Base-by-base conservation (phyloP, 1,140 invertebrate species). In the Trichoplusia ni region DNA sequence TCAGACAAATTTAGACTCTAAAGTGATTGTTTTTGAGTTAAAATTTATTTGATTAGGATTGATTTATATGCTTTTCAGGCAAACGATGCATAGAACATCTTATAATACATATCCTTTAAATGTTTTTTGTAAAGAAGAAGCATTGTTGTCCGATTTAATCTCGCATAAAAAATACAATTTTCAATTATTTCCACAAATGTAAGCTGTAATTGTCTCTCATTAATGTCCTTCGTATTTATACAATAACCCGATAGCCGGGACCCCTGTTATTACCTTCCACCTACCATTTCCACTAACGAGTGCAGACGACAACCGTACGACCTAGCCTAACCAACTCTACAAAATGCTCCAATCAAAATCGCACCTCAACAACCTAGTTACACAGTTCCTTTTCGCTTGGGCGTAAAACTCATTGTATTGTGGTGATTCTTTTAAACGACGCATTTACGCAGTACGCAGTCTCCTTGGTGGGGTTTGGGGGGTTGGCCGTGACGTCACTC, bases 401-500 rank as follows among this genome's bases (percentile, higher is more conserved):
- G 18, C 2, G 14, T 9, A 1, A 21, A 31, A 5, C 33, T 42
- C 9, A 37, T 37, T 4, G 5, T 18, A 19, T 23, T 37, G 33
- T 33, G 11, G 23, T 42, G 8, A 44, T 42, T 67, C 58, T 65
- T 51, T 53, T 67, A 69, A 35, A 68, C 46, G 21, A 72, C 73
- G 71, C 64, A 74, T 63, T 49, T 75, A 76, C 73, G 73, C 61
- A 73, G 53, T 78, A 78, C 77, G 75, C 68, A 75, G 46, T 53
- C 37, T 58, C 54, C 25, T 16, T 13, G 23, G 9, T 25, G 8
- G 21, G 7, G 11, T 16, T 16, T 25, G 19, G 14, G 13, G 14
- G 49, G 31, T n/a, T 44, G 64, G 27, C 9, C 40, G 59, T 77
- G 77, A 81, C 79, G 79, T 81, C 76, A 79, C 63, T 29, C 8